Conservation (phyloP, 2,888 invertebrate genomes). For the Anoplius nigerrimus region DNA sequence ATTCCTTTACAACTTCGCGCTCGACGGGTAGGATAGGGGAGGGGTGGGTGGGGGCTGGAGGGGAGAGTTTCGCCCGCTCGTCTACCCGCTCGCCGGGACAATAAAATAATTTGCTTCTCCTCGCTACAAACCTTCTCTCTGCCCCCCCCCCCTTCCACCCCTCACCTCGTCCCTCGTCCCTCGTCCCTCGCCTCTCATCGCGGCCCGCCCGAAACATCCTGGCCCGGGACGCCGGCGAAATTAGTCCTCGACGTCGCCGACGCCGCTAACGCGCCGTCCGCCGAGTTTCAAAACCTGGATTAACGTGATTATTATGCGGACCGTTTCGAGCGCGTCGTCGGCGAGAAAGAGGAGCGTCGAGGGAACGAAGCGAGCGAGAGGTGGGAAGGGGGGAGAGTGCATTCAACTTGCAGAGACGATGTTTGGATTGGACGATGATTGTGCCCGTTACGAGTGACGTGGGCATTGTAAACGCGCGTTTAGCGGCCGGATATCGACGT, state of each 20-base stretch:
- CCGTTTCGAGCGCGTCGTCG: neutral
- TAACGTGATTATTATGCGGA: conserved; percentile 12
- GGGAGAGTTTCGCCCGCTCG: conserved; percentile 22
- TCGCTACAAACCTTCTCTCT: neutral
- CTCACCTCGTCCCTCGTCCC: neutral
- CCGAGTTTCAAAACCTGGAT: conserved; percentile 25
- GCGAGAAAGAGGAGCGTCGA: neutral
- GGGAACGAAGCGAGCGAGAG: too few relatives aligned
- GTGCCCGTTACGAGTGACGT: too few relatives aligned
- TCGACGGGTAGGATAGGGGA: neutral
- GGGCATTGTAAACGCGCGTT: too few relatives aligned
- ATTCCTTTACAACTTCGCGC: conserved; percentile 46
- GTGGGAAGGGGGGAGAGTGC: too few relatives aligned
- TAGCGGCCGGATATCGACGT: too few relatives aligned
- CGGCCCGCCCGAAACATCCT: neutral
- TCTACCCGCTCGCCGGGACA: neutral
- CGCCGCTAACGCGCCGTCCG: neutral
- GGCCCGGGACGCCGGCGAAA: conserved; percentile 15
- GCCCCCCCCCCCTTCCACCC: neutral
- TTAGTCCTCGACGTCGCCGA: conserved; percentile 17
- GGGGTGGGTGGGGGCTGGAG: neutral
- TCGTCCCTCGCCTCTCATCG: neutral
- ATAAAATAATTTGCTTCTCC: conserved; percentile 13
- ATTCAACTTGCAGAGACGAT: too few relatives aligned
- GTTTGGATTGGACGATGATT: too few relatives aligned